Conservation (phyloP, 2,888 invertebrate genomes). For the Herminia tarsipennalis region DNA sequence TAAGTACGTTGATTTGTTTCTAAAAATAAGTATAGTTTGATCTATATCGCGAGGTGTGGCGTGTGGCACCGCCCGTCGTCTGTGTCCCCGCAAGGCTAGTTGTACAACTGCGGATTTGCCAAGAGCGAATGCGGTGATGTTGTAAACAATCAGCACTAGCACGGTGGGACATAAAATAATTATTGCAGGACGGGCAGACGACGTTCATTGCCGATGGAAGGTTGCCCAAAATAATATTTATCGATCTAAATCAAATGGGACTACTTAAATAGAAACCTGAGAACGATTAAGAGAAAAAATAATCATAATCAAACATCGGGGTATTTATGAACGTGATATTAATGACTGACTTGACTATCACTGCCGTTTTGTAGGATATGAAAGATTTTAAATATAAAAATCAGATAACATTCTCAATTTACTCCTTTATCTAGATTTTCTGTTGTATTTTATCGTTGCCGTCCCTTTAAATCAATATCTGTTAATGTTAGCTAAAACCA, state of each 20-base stretch:
- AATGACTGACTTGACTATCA: too few relatives aligned
- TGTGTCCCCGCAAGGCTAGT: constrained; percentile 14
- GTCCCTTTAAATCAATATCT: too few relatives aligned
- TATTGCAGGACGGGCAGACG: constrained; percentile 48
- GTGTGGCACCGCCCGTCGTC: too few relatives aligned
- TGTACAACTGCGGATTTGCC: constrained; percentile 37
- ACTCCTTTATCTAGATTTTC: too few relatives aligned
- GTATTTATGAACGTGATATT: too few relatives aligned
- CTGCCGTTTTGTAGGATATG: too few relatives aligned
- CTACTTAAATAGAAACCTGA: constrained; percentile 36
- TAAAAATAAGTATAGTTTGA: constrained; percentile 27
- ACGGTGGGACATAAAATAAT: constrained; percentile 56
- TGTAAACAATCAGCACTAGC: constrained; percentile 52
- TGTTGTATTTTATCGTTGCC: too few relatives aligned
- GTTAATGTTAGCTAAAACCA: too few relatives aligned
- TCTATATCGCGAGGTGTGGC: constrained; percentile 22
- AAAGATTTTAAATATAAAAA: too few relatives aligned
- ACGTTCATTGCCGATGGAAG: constrained; percentile 60
- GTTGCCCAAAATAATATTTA: constrained; percentile 66
- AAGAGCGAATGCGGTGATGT: constrained; percentile 42
- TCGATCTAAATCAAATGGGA: constrained; percentile 46
- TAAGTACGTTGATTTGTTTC: constrained; percentile 9
- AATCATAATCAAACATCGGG: too few relatives aligned
- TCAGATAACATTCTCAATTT: too few relatives aligned
- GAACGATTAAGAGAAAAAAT: neutral